Evolutionary conservation across 2,113 vertebrate species (phyloP).

Genomic region (Chloropsis hardwickii): DNA sequence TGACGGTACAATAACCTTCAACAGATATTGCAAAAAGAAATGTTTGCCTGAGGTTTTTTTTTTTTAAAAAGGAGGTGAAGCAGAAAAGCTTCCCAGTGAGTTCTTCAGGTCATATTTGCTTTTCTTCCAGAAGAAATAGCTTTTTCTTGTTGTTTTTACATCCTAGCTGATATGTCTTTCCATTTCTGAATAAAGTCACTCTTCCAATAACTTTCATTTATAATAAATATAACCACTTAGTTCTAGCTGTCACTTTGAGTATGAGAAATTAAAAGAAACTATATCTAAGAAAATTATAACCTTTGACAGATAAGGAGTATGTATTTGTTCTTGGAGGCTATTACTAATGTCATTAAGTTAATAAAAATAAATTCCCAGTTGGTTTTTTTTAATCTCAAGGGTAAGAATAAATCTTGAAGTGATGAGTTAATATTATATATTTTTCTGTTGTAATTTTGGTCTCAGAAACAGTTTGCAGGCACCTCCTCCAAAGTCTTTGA

Average conservation of each 20-base stretch:
- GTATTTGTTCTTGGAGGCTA: neutral
- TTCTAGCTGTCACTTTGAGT: neutral
- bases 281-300: neutral
- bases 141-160: neutral
- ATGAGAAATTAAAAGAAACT: neutral
- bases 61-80: neutral
- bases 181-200: neutral
- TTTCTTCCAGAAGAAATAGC: neutral
- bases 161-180: neutral
- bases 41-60: neutral
- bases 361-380: neutral
- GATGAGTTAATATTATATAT: neutral
- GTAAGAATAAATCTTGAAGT: neutral
- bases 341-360: neutral
- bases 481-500: neutral
- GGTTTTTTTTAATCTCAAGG: neutral
- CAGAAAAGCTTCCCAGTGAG: neutral
- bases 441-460: neutral
- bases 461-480: neutral
- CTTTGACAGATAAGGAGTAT: neutral
- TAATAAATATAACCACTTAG: neutral
- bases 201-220: neutral
- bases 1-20: neutral
- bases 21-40: neutral
- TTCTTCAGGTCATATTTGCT: neutral